Percentiles rank a stretch among this genome's conserved stretches.
phyloP scores from a whole-genome alignment of 92 coral and sea anemone genomes.

The Meandrina meandrites region DNA sequence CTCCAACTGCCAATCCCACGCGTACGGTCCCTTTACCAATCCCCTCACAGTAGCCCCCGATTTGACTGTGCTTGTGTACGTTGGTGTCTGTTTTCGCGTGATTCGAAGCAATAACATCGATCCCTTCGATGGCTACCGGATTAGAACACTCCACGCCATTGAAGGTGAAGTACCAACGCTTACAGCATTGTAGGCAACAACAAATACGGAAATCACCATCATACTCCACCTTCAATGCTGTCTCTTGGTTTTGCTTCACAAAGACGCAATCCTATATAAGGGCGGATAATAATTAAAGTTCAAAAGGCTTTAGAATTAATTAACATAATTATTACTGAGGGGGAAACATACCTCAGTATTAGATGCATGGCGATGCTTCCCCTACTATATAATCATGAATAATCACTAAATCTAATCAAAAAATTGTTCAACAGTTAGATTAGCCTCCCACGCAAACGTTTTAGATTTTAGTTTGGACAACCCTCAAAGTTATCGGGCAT shows the following conservation, averaged over 20 bases:
- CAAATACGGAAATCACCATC: slow-evolving; percentile 37
- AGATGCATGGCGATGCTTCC: too few species aligned
- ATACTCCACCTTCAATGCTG: slow-evolving; percentile 51
- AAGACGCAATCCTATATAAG: slow-evolving; percentile 48
- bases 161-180: slow-evolving; percentile 58
- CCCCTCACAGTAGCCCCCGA: slow-evolving; percentile 50
- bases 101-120: not conserved
- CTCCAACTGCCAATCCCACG: slow-evolving; percentile 41
- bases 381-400: too few species aligned
- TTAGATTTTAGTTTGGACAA: too few species aligned
- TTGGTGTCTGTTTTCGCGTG: slow-evolving; percentile 3
- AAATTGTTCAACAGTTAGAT: too few species aligned
- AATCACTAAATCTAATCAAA: too few species aligned
- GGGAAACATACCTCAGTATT: too few species aligned
- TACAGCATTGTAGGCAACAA: slow-evolving; percentile 21
- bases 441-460: too few species aligned
- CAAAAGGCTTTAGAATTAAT: too few species aligned
- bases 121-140: slow-evolving; percentile 56
- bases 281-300: too few species aligned
- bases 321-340: too few species aligned
- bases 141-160: slow-evolving; percentile 39
- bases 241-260: not conserved
- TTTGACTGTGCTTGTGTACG: not conserved
- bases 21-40: slow-evolving; percentile 17
- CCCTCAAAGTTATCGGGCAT: too few species aligned